A percentile compares a stretch with the other conserved stretches of the same genome.
Conservation (phyloP, 2,888 invertebrate species). For the Dicycla oo region DNA sequence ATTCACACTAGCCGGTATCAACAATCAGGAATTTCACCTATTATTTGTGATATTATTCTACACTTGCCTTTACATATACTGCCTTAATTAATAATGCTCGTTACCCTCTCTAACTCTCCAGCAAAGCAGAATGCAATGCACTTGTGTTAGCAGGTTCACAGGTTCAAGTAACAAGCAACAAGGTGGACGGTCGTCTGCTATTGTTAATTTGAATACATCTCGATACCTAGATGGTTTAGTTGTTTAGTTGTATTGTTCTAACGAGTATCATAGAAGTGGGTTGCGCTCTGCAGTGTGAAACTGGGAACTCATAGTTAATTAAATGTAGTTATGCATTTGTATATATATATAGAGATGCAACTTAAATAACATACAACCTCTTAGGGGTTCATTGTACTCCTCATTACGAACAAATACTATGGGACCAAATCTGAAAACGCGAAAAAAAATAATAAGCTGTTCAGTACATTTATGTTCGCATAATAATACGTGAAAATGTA, state of each 20-base stretch:
- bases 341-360: too few species aligned
- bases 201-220: constrained; percentile 26
- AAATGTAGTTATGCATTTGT: too few species aligned
- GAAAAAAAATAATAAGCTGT: too few species aligned
- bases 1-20: too few species aligned
- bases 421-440: too few species aligned
- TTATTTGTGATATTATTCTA: too few species aligned
- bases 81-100: constrained; percentile 6
- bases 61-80: neutral
- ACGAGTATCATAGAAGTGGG: neutral
- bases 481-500: too few species aligned
- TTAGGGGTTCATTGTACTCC: too few species aligned
- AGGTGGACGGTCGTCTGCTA: neutral
- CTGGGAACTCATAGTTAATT: neutral
- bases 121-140: neutral
- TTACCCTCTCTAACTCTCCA: constrained; percentile 12
- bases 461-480: too few species aligned
- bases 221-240: constrained; percentile 3
- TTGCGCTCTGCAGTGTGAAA: neutral
- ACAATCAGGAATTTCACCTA: too few species aligned
- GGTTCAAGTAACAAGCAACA: constrained; percentile 11
- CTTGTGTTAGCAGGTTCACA: constrained; percentile 8
- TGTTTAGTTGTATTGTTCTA: neutral
- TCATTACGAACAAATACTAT: too few species aligned
- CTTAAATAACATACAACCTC: too few species aligned